Evolutionary conservation across 2,888 invertebrate species (phyloP).

Genomic region (Iphiclides podalirius): DNA sequence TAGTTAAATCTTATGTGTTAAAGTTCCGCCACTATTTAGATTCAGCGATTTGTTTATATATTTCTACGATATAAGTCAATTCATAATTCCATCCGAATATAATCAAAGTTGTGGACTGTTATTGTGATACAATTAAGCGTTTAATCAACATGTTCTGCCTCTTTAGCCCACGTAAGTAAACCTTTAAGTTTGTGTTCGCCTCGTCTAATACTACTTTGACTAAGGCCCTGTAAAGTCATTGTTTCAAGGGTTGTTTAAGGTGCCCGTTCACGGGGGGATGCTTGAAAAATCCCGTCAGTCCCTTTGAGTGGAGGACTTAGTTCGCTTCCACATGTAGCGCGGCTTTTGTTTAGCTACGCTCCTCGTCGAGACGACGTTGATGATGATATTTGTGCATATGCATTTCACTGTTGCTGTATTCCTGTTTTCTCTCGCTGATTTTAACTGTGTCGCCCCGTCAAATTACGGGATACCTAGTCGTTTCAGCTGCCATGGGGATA

Average conservation of each 20-base stretch:
- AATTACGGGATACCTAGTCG: too few species aligned
- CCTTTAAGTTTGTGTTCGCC: neutral
- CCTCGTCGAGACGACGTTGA: conserved; percentile 4
- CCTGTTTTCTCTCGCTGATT: too few species aligned
- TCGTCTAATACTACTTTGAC: conserved; percentile 7
- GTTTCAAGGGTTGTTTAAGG: conserved; percentile 18
- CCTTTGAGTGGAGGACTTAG: conserved; percentile 12
- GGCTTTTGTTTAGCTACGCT: conserved; percentile 11
- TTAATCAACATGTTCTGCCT: conserved; percentile 19
- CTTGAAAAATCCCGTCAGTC: conserved; percentile 9
- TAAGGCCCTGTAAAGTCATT: conserved; percentile 16
- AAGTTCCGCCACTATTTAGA: too few species aligned
- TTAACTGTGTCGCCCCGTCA: too few species aligned
- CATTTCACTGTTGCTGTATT: too few species aligned
- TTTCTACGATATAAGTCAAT: too few species aligned
- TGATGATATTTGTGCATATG: conserved; percentile 5
- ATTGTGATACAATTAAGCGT: neutral
- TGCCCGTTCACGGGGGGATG: conserved; percentile 7
- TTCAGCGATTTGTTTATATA: too few species aligned
- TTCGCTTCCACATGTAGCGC: conserved; percentile 2
- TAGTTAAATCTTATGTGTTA: too few species aligned
- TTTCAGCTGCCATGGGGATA: too few species aligned
- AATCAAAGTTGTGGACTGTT: neutral
- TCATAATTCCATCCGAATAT: neutral
- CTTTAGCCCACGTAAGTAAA: conserved; percentile 21